Conservation (phyloP, 2,888 invertebrate genomes). For the Panzeria rudis region DNA sequence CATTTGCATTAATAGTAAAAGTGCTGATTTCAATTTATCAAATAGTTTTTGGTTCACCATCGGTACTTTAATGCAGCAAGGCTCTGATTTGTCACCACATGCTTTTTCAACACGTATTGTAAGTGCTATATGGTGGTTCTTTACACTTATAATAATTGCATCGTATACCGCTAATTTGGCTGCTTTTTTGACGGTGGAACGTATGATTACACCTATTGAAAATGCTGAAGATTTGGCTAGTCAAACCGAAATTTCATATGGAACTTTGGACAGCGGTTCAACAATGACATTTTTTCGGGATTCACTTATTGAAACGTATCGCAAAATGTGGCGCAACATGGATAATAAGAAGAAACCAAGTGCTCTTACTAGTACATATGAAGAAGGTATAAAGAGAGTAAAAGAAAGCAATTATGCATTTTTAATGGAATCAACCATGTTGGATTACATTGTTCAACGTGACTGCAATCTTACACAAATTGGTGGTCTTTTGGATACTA, state of each 20-base stretch:
- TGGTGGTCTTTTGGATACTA: conserved; percentile 92
- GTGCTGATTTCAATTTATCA: conserved; percentile 86
- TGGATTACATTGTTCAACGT: conserved; percentile 92
- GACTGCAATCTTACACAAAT: conserved; percentile 95
- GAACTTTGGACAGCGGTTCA: conserved; percentile 92
- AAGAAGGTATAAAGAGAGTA: conserved; percentile 90
- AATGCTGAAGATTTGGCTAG: conserved; percentile 91
- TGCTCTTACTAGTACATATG: conserved; percentile 90
- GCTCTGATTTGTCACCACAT: conserved; percentile 91
- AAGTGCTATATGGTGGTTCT: conserved; percentile 96
- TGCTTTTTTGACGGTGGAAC: conserved; percentile 94
- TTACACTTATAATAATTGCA: conserved; percentile 94
- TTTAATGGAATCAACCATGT: conserved; percentile 94
- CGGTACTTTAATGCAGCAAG: conserved; percentile 95
- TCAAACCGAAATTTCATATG: conserved; percentile 94
- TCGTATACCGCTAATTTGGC: conserved; percentile 97
- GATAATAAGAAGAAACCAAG: conserved; percentile 87
- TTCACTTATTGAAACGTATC: conserved; percentile 91
- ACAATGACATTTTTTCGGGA: conserved; percentile 95
- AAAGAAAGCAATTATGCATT: conserved; percentile 93
- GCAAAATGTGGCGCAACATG: conserved; percentile 94
- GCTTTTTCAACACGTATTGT: conserved; percentile 89
- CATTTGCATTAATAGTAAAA: conserved; percentile 62
- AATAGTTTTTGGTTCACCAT: conserved; percentile 95
- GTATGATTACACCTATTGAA: conserved; percentile 94